Percentiles rank a stretch among this genome's conserved stretches.
phyloP scores from a whole-genome alignment of 2,888 invertebrate genomes.

The Pandemis corylana region DNA sequence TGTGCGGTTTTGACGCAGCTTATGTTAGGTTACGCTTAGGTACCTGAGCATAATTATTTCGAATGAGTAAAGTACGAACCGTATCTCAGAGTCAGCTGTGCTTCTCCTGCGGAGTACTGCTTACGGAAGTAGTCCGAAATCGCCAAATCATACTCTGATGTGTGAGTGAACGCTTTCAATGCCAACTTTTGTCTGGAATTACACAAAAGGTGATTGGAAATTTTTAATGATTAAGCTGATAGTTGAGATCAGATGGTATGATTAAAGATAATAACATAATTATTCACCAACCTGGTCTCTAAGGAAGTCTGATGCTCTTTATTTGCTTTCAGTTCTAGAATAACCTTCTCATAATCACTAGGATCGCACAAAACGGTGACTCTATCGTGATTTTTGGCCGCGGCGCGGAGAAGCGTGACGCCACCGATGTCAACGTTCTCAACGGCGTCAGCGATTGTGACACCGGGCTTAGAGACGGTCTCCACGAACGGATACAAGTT shows the following conservation, averaged over 20 bases:
- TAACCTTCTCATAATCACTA: constrained; percentile 91
- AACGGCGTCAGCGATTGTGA: constrained; percentile 94
- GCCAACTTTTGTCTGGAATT: constrained; percentile 90
- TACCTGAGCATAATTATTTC: background rate
- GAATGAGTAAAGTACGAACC: constrained; percentile 72
- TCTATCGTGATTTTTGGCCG: constrained; percentile 98
- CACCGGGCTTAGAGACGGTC: constrained; percentile 92
- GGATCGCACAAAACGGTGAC: constrained; percentile 98
- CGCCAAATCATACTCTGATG: constrained; percentile 96
- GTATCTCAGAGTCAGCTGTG: constrained; percentile 95
- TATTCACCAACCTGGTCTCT: constrained; percentile 86
- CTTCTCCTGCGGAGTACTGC: constrained; percentile 91
- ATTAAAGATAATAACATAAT: background rate
- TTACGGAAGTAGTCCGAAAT: constrained; percentile 98
- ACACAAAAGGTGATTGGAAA: constrained; percentile 4
- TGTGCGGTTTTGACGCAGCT: no score
- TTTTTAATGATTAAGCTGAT: background rate
- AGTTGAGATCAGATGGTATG: background rate
- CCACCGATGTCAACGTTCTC: constrained; percentile 99
- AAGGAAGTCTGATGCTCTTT: constrained; percentile 88
- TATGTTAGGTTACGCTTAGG: background rate
- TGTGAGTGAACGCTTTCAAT: constrained; percentile 98
- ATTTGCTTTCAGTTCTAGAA: constrained; percentile 88
- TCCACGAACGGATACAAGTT: constrained; percentile 98
- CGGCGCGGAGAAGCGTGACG: constrained; percentile 96